These are phyloP conservation scores for Piaya cayana DNA, from an alignment of 2,113 vertebrate genomes.

Conservation along the genomic window DNA sequence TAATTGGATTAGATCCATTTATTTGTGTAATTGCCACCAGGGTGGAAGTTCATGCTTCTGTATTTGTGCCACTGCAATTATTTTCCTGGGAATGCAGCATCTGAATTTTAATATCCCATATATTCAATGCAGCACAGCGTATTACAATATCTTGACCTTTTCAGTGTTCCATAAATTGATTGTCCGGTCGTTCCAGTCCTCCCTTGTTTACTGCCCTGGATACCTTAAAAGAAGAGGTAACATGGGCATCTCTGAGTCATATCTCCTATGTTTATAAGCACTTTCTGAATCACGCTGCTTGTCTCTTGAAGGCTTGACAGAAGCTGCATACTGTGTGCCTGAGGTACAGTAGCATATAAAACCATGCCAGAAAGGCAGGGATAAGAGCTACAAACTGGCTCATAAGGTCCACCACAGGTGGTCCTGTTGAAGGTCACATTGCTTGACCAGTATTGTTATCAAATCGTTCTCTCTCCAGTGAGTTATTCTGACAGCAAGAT, in stretches of 20 bases:
- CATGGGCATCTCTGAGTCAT: background rate
- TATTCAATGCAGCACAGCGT: background rate
- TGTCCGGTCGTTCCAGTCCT: background rate
- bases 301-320: constrained; percentile 29
- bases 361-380: constrained; percentile 20
- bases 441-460: background rate
- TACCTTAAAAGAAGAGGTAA: constrained; percentile 27
- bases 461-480: background rate
- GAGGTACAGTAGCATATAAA: background rate
- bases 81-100: constrained; percentile 3
- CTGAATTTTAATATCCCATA: background rate
- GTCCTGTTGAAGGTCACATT: constrained; percentile 21
- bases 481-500: constrained; percentile 41
- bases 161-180: constrained; percentile 64
- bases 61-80: background rate
- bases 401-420: constrained; percentile 8
- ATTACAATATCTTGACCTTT: constrained; percentile 64
- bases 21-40: background rate
- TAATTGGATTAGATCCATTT: background rate
- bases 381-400: constrained; percentile 13
- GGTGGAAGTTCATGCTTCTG: background rate
- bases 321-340: constrained; percentile 12
- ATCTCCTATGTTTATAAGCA: constrained; percentile 3
- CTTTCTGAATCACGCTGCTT: constrained; percentile 14
- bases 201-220: constrained; percentile 29